Percentiles rank a stretch among this genome's conserved stretches.
Evolutionary conservation across 2,113 vertebrate genomes (phyloP).

Genomic region (Protobothrops flavoviridis): DNA sequence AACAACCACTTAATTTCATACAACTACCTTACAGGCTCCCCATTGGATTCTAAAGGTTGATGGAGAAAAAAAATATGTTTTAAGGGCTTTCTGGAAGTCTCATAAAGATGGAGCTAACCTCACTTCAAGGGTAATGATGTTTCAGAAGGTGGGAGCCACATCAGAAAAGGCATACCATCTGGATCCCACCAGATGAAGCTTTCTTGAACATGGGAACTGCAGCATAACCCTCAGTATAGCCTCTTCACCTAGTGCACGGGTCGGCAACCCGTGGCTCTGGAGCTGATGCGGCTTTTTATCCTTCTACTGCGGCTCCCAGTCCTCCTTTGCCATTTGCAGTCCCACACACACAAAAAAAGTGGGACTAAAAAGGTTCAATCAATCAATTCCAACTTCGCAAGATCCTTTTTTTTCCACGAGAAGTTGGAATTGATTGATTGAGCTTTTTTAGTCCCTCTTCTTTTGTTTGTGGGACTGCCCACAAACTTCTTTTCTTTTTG

Average conservation of each 20-base stretch:
- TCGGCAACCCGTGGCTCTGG: too few relatives aligned
- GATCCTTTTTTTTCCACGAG: too few relatives aligned
- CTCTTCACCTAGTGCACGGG: background rate
- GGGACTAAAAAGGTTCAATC: too few relatives aligned
- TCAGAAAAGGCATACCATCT: background rate
- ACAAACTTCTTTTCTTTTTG: too few relatives aligned
- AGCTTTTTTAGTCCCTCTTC: too few relatives aligned
- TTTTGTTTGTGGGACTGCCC: too few relatives aligned
- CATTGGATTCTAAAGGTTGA: background rate
- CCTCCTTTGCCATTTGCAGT: too few relatives aligned
- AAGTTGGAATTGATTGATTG: too few relatives aligned
- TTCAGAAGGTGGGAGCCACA: background rate
- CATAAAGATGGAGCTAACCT: background rate
- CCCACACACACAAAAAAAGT: too few relatives aligned
- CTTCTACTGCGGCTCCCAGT: too few relatives aligned
- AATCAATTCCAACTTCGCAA: too few relatives aligned
- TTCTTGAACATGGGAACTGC: background rate
- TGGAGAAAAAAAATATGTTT: background rate
- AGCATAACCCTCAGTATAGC: background rate
- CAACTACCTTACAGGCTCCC: background rate
- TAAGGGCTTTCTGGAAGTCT: background rate
- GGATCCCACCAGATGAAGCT: background rate
- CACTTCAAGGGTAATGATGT: background rate
- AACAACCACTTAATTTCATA: background rate
- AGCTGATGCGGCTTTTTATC: too few relatives aligned